phyloP scores from a whole-genome alignment of 2,888 invertebrate species.

The Ecdyonurus torrentis region DNA sequence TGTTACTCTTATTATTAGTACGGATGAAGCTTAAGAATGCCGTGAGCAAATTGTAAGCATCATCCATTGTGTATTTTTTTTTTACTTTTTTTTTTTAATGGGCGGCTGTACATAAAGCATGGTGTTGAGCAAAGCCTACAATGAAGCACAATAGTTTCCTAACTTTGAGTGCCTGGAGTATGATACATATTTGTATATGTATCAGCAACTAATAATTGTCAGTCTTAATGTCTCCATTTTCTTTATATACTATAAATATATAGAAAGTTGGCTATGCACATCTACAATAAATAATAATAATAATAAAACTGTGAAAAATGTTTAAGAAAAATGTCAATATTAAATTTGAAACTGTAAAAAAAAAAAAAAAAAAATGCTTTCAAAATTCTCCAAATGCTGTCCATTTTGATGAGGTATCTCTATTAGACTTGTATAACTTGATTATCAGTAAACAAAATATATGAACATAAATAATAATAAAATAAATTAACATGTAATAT shows the following conservation, averaged over 20 bases:
- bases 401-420: no score
- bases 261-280: neutral
- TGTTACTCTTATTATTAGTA: neutral
- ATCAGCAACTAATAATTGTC: neutral
- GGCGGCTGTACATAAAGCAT: constrained; percentile 4
- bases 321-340: no score
- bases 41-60: neutral
- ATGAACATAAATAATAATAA: no score
- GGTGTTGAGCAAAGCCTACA: constrained; percentile 11
- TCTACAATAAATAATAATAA: neutral
- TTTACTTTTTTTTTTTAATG: constrained; percentile 3
- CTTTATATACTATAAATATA: neutral
- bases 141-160: constrained; percentile 16
- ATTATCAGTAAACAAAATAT: no score
- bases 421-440: no score
- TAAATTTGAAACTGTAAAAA: no score
- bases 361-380: no score
- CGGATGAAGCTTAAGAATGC: neutral
- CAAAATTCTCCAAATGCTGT: no score
- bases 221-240: neutral
- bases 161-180: constrained; percentile 17
- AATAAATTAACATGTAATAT: no score
- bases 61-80: neutral
- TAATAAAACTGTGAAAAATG: neutral
- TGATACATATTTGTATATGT: constrained; percentile 13